A percentile compares a stretch with the other conserved stretches of the same genome.
Conservation (phyloP, 37 sponge, comb jelly and placozoan genomes). For the Spongia lamella region DNA sequence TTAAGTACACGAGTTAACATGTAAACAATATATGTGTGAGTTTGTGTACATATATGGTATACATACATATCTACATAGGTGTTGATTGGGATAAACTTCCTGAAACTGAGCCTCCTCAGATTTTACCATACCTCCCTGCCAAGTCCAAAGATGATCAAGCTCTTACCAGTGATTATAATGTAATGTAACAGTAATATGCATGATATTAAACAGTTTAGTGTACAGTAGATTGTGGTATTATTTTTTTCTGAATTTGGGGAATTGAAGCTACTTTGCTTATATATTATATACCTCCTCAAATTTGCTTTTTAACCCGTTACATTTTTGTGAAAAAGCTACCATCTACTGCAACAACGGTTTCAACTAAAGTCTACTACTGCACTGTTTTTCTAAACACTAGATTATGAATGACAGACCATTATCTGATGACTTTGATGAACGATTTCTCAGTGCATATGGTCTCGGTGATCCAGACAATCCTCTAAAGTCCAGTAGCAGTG, state of each 20-base stretch:
- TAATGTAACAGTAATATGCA: constrained; percentile 8
- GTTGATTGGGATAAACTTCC: constrained; percentile 81
- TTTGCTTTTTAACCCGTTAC: too few relatives aligned
- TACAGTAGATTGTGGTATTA: neutral
- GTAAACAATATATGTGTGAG: too few relatives aligned
- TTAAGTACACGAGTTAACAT: too few relatives aligned
- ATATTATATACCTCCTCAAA: too few relatives aligned
- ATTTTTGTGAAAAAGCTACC: too few relatives aligned
- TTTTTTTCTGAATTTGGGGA: too few relatives aligned
- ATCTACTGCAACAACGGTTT: too few relatives aligned
- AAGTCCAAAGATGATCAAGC: constrained; percentile 72
- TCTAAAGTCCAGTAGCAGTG: neutral
- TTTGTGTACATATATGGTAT: too few relatives aligned
- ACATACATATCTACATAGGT: too few relatives aligned
- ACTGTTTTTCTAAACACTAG: too few relatives aligned
- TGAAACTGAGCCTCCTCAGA: constrained; percentile 73
- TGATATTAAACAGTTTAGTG: neutral
- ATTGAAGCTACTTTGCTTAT: too few relatives aligned
- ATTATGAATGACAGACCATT: constrained; percentile 12
- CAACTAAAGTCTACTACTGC: too few relatives aligned
- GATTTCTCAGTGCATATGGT: constrained; percentile 71
- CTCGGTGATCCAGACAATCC: constrained; percentile 52
- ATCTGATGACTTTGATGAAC: constrained; percentile 78
- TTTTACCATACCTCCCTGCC: constrained; percentile 88
- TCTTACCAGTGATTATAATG: constrained; percentile 70